phyloP scores from a whole-genome alignment of 2,113 vertebrate species.

The Pygoscelis adeliae region DNA sequence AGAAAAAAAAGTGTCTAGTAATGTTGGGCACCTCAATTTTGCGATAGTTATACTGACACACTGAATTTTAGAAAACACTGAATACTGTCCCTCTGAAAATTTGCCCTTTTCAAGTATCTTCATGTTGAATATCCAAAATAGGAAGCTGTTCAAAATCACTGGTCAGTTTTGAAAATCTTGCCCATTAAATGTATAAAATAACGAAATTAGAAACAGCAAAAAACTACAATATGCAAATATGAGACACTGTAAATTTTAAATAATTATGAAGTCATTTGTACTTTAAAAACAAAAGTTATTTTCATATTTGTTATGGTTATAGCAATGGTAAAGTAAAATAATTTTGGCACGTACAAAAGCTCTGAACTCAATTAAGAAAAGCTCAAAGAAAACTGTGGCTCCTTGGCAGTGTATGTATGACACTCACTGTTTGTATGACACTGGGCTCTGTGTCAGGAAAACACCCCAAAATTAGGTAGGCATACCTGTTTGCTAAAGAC shows the following conservation, averaged over 20 bases:
- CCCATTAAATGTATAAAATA: neutral
- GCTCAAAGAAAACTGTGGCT: neutral
- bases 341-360: neutral
- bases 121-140: neutral
- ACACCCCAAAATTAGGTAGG: slow-evolving; percentile 16
- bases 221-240: neutral
- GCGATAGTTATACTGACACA: neutral
- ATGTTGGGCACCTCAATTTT: neutral
- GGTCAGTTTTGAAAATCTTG: neutral
- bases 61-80: neutral
- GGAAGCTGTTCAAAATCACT: neutral
- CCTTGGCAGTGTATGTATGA: neutral
- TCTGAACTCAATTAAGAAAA: neutral
- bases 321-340: neutral
- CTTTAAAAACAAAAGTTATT: neutral
- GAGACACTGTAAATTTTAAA: neutral
- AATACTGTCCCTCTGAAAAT: neutral
- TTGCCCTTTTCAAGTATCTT: neutral
- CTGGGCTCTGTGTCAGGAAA: neutral
- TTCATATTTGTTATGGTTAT: neutral
- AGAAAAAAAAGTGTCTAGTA: neutral
- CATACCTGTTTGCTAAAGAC: slow-evolving; percentile 2
- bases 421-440: neutral
- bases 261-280: neutral
- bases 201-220: neutral